phyloP scores from a whole-genome alignment of 2,113 vertebrate genomes.

The Cynocephalus volans region DNA sequence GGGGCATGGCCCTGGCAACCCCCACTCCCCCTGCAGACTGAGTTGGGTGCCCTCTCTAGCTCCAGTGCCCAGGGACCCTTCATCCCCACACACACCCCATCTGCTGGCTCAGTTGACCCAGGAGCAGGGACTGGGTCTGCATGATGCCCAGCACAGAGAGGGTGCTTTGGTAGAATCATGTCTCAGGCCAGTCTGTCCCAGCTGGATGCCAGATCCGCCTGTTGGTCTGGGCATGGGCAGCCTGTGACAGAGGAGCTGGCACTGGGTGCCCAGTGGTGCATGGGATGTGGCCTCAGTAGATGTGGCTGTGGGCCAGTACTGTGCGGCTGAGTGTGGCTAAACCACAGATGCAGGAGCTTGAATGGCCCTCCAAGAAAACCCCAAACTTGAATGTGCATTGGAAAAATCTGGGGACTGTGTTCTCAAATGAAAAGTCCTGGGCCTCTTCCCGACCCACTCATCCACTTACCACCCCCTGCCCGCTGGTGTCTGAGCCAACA shows the following conservation, averaged over 20 bases:
- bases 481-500: not conserved
- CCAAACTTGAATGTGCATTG: not conserved
- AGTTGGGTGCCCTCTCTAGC: not conserved
- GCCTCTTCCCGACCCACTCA: not conserved
- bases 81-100: rapidly evolving
- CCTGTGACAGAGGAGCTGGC: not conserved
- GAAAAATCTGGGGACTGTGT: not conserved
- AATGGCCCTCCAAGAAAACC: rapidly evolving
- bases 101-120: not conserved
- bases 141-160: not conserved
- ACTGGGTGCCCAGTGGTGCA: rapidly evolving
- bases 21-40: not conserved
- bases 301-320: not conserved
- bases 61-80: not conserved
- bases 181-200: not conserved
- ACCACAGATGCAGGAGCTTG: not conserved
- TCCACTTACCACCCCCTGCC: too few species aligned
- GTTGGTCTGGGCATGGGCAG: not conserved
- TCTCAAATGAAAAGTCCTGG: not conserved
- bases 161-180: rapidly evolving
- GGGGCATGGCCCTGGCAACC: rapidly evolving
- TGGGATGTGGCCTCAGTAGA: not conserved
- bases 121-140: not conserved
- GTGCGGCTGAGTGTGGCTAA: not conserved
- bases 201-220: not conserved